Conservation (phyloP, 2,797 vertebrate genomes). For the Sebastes hubbsi region DNA sequence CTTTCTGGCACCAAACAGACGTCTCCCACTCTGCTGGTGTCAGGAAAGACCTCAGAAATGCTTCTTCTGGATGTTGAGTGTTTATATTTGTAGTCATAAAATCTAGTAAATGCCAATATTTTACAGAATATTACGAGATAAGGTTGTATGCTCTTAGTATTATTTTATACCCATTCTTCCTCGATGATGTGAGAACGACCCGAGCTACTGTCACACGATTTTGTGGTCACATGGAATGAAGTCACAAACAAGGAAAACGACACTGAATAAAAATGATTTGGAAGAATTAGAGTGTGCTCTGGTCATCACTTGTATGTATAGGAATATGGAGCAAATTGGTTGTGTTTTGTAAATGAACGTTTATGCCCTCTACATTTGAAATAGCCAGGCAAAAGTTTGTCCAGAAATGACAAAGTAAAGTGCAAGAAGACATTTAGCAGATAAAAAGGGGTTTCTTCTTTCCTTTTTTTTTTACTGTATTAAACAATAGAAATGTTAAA, state of each 20-base stretch:
- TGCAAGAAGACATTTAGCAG: neutral
- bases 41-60: conserved; percentile 62
- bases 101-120: conserved; percentile 77
- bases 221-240: conserved; percentile 70
- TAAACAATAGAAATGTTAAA: neutral
- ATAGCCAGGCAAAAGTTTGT: too few species aligned
- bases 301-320: neutral
- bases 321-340: neutral
- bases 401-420: neutral
- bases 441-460: neutral
- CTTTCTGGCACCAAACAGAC: conserved; percentile 71
- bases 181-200: conserved; percentile 49
- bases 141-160: conserved; percentile 68
- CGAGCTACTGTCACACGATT: conserved; percentile 60
- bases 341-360: neutral
- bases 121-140: conserved; percentile 73
- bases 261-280: conserved; percentile 81
- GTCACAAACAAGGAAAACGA: conserved; percentile 61
- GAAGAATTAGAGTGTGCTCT: conserved; percentile 46
- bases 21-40: conserved; percentile 55
- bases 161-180: conserved; percentile 79
- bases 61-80: conserved; percentile 75
- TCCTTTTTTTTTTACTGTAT: neutral
- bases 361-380: neutral
- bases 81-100: conserved; percentile 76